These are phyloP conservation scores for Mormyrus lacerda DNA, from an alignment of 2,113 vertebrate genomes.

Conservation along the genomic window DNA sequence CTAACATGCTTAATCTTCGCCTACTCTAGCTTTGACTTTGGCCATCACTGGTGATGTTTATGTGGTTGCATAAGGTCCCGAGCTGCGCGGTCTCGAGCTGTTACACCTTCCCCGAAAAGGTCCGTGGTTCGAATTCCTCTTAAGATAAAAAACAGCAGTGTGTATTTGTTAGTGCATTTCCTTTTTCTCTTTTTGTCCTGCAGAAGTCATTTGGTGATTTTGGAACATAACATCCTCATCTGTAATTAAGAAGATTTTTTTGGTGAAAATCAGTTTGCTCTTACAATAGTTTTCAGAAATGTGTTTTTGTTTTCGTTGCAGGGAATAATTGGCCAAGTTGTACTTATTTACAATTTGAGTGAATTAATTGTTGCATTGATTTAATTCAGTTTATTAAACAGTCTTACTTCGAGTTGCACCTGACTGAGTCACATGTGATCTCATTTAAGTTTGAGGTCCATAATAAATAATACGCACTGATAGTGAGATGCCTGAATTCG, in stretches of 20 bases:
- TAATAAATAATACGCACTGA: too few relatives aligned
- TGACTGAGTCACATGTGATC: too few relatives aligned
- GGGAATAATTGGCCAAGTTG: background rate
- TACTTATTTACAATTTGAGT: background rate
- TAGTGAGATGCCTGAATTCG: background rate
- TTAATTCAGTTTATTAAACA: background rate
- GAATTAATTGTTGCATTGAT: background rate
- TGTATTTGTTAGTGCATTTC: background rate
- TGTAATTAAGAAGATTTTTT: background rate
- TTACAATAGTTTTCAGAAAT: background rate
- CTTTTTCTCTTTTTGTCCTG: background rate
- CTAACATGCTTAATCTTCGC: background rate
- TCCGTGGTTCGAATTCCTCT: background rate
- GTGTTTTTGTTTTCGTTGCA: background rate
- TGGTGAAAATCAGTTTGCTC: background rate
- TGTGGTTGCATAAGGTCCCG: background rate
- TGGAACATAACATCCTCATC: background rate
- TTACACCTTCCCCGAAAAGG: background rate
- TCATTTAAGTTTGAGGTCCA: too few relatives aligned
- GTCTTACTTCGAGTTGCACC: background rate
- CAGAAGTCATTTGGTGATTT: background rate
- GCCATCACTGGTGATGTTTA: background rate
- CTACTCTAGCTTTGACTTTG: background rate
- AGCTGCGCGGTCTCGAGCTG: background rate
- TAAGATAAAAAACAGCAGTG: background rate